phyloP scores from a whole-genome alignment of 2,113 vertebrate genomes.

The Murina feae region DNA sequence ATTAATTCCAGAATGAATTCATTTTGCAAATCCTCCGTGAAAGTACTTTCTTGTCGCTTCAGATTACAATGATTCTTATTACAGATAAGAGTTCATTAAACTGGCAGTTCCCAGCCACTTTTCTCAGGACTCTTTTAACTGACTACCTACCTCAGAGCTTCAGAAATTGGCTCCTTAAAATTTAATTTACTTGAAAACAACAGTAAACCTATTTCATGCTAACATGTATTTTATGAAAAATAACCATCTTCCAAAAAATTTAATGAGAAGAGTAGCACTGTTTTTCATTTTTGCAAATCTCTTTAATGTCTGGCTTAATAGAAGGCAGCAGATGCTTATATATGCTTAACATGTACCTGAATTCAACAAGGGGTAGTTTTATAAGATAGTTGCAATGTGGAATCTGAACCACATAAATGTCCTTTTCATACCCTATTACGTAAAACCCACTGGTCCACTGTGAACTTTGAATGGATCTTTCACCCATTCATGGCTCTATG shows the following conservation, averaged over 20 bases:
- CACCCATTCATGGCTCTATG: not conserved
- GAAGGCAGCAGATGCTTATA: not conserved
- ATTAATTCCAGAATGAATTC: not conserved
- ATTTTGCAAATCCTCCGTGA: not conserved
- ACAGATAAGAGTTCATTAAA: not conserved
- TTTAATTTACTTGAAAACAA: not conserved
- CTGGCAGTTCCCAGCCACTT: not conserved
- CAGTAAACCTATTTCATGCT: not conserved
- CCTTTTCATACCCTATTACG: not conserved
- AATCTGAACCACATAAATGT: not conserved
- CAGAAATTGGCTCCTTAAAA: not conserved
- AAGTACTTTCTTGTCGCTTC: not conserved
- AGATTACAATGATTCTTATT: not conserved
- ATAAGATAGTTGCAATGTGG: not conserved
- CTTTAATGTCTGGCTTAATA: not conserved
- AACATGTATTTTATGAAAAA: slow-evolving; percentile 7
- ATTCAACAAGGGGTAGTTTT: not conserved
- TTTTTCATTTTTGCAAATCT: not conserved
- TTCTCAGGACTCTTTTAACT: not conserved
- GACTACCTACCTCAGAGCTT: not conserved
- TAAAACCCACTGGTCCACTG: not conserved
- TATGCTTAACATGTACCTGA: not conserved
- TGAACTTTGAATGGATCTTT: not conserved
- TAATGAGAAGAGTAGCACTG: not conserved
- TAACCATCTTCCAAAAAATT: not conserved